phyloP scores from a whole-genome alignment of 2,113 vertebrate genomes.

The Heterotis niloticus region DNA sequence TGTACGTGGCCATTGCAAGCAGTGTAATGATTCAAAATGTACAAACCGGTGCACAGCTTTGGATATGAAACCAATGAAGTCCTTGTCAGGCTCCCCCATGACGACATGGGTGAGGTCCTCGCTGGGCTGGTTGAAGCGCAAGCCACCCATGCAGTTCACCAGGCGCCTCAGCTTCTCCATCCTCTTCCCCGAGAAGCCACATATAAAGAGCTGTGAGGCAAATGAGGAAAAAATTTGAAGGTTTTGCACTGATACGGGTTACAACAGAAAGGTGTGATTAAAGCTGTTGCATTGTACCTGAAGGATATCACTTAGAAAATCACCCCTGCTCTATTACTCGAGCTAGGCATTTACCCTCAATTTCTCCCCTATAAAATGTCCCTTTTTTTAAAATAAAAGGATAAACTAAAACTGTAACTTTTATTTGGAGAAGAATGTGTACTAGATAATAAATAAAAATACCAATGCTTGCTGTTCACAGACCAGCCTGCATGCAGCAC shows the following conservation, averaged over 20 bases:
- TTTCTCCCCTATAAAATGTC: no score
- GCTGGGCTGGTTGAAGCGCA: constrained; percentile 87
- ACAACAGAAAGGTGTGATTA: not conserved
- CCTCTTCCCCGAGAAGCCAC: constrained; percentile 80
- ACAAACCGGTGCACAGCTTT: constrained; percentile 78
- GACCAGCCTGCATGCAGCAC: no score
- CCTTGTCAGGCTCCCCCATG: constrained; percentile 77
- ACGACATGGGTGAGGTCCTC: constrained; percentile 92
- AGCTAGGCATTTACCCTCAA: no score
- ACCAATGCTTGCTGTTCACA: no score
- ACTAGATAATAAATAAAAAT: no score
- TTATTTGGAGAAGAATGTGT: no score
- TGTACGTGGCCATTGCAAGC: not conserved
- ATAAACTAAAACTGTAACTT: no score
- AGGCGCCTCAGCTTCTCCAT: constrained; percentile 85
- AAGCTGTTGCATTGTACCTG: not conserved
- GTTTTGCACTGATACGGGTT: not conserved
- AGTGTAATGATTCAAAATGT: no score
- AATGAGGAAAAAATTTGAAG: not conserved
- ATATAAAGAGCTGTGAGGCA: constrained; percentile 77
- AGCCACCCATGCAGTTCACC: constrained; percentile 82
- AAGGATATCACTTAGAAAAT: no score
- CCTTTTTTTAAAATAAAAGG: no score
- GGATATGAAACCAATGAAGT: constrained; percentile 76
- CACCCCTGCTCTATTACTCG: no score